Evolutionary conservation across 2,888 invertebrate genomes (phyloP), one percentile per base, ranked within the genome.

Genomic region (Pyrgus malvae): DNA sequence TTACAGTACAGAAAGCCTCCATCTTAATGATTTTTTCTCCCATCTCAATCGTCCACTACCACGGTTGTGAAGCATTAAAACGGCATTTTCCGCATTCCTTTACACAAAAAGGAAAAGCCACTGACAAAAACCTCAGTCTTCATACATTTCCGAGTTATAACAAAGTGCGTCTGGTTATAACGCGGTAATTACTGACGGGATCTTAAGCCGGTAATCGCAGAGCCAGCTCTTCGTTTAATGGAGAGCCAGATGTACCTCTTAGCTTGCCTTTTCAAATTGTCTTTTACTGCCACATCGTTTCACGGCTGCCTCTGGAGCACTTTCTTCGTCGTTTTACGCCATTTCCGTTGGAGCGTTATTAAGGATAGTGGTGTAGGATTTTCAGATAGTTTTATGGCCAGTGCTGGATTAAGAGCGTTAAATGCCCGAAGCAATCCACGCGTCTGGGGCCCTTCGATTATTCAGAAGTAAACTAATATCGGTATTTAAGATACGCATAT

Each of bases 131-230:
- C 38, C 11, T 27, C 44, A 44, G 35, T 12, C 33, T 33, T 41
- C 41, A 51, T 51, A 51, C 51, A 51, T 51, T 51, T 37, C 44
- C 51, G 46, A 37, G 37, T 21, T 38, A 29, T 14, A 53, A 53
- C 51, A 44, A 45, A 53, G 44, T 53, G 51, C 51, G 51, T 53
- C 44, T 60, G 50, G 54, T 58, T 42, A 57, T 57, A 54, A 57
- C 58, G 56, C 58, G 56, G 61, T 67, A 68, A 67, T 66, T 67
- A 65, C 65, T 64, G 61, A 60, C 64, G 58, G 60, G 64, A 67
- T 72, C 74, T 72, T 74, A 71, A 75, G 74, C 71, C 68, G 67
- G 66, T 76, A 74, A 72, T 69, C 69, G 70, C 59, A 56, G 63
- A 68, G 68, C 65, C 56, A 59, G 58, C 70, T 68, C 74, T 66